A percentile compares a stretch with the other conserved stretches of the same genome.
phyloP scores from a whole-genome alignment of 2,888 invertebrate genomes.

The Thecocarcelia acutangulata region DNA sequence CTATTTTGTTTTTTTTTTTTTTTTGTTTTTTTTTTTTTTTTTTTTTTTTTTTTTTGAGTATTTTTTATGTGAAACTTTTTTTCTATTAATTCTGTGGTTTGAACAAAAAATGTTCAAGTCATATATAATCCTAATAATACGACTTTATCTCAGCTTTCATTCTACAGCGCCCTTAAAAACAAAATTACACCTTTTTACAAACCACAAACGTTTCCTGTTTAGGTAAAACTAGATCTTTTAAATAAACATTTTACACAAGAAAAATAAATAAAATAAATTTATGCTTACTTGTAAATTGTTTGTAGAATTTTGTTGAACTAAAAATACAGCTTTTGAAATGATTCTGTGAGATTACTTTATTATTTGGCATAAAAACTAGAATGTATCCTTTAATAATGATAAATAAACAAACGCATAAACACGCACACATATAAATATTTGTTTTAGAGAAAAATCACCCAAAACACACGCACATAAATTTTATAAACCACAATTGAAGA shows the following conservation, averaged over 20 bases:
- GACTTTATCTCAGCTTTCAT: too few relatives aligned
- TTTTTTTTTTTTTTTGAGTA: too few relatives aligned
- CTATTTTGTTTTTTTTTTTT: too few relatives aligned
- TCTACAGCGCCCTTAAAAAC: too few relatives aligned
- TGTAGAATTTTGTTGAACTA: not conserved
- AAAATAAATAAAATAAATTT: conserved; percentile 1
- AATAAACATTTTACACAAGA: not conserved
- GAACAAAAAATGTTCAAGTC: too few relatives aligned
- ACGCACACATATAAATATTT: conserved; percentile 8
- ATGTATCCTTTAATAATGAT: conserved; percentile 42
- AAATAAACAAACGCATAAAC: not conserved
- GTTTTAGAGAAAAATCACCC: not conserved
- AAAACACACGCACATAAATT: conserved; percentile 28
- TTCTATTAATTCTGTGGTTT: too few relatives aligned
- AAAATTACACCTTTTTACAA: not conserved
- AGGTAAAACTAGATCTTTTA: not conserved
- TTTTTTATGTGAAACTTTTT: too few relatives aligned
- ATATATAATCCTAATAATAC: too few relatives aligned
- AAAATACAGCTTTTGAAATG: conserved; percentile 4
- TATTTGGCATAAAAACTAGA: conserved; percentile 1
- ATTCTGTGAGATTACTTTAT: conserved; percentile 6
- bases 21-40: too few relatives aligned
- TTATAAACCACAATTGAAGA: conserved; percentile 43
- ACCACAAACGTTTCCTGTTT: not conserved
- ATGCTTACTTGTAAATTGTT: conserved; percentile 47